These are phyloP conservation scores for Scelioninae gen. 1 DNA, from an alignment of 2,888 invertebrate genomes.

Conservation along the genomic window DNA sequence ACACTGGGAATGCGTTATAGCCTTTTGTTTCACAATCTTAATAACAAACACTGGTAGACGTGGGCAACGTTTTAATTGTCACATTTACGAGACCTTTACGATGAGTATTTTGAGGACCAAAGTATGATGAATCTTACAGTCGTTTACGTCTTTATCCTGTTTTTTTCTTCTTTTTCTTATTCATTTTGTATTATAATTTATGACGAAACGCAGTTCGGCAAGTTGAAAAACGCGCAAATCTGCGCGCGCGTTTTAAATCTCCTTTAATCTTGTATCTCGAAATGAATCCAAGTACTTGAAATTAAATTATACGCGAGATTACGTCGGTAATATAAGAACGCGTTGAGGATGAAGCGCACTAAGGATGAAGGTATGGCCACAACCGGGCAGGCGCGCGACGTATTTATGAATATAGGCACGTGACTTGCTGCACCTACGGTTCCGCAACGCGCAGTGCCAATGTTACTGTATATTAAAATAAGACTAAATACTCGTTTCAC, in stretches of 20 bases:
- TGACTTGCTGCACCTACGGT: conserved; percentile 67
- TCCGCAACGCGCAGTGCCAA: conserved; percentile 43
- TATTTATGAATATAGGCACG: conserved; percentile 81
- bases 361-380: conserved; percentile 71
- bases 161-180: conserved; percentile 1
- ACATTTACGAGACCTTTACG: conserved; percentile 47
- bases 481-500: conserved; percentile 25
- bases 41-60: conserved; percentile 28
- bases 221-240: conserved; percentile 53
- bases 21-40: conserved; percentile 50
- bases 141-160: neutral
- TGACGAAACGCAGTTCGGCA: conserved; percentile 34
- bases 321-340: conserved; percentile 69
- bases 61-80: conserved; percentile 50
- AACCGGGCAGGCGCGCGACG: conserved; percentile 73
- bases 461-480: conserved; percentile 52
- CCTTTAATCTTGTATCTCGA: conserved; percentile 69
- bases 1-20: conserved; percentile 34
- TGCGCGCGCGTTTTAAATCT: conserved; percentile 67
- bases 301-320: conserved; percentile 66
- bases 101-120: conserved; percentile 39
- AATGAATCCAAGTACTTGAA: conserved; percentile 69
- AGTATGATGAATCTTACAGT: conserved; percentile 45
- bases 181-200: conserved; percentile 28
- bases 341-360: conserved; percentile 71